Percentiles rank a stretch among this genome's conserved stretches.
phyloP scores from a whole-genome alignment of 2,888 invertebrate species.

The Nezara viridula region DNA sequence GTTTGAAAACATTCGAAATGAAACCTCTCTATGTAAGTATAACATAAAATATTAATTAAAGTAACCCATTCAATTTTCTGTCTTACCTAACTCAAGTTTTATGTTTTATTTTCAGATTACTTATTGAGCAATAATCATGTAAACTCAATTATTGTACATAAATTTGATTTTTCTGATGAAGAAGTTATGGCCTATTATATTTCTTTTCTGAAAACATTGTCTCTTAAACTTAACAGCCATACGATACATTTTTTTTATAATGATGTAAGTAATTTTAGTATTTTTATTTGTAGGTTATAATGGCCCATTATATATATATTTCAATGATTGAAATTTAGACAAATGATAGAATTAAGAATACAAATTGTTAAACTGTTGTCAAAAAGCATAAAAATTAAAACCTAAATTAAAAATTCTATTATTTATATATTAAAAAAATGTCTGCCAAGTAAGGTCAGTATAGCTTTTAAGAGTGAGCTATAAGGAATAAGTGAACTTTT shows the following conservation, averaged over 20 bases:
- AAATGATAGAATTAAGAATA: too few species aligned
- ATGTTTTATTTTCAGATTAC: slow-evolving; percentile 83
- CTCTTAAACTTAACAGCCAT: slow-evolving; percentile 95
- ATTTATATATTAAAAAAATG: too few species aligned
- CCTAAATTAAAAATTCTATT: too few species aligned
- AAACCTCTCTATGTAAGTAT: slow-evolving; percentile 97
- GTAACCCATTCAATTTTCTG: neutral
- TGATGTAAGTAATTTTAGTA: slow-evolving; percentile 78
- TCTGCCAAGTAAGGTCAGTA: too few species aligned
- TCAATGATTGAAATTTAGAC: too few species aligned
- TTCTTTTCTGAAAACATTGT: slow-evolving; percentile 97
- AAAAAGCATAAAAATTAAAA: too few species aligned
- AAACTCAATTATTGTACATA: slow-evolving; percentile 99
- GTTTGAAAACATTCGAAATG: slow-evolving; percentile 99
- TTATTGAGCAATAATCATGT: slow-evolving; percentile 99
- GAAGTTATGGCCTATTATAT: slow-evolving; percentile 99
- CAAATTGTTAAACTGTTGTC: too few species aligned
- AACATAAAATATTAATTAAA: slow-evolving; percentile 17
- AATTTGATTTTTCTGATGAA: slow-evolving; percentile 99
- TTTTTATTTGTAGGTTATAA: neutral
- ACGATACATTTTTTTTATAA: slow-evolving; percentile 99
- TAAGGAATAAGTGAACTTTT: too few species aligned
- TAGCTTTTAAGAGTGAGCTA: too few species aligned
- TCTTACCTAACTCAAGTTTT: neutral
- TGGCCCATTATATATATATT: too few species aligned